Conservation (phyloP, 1,140 invertebrate species). For the Drosophila tani region DNA sequence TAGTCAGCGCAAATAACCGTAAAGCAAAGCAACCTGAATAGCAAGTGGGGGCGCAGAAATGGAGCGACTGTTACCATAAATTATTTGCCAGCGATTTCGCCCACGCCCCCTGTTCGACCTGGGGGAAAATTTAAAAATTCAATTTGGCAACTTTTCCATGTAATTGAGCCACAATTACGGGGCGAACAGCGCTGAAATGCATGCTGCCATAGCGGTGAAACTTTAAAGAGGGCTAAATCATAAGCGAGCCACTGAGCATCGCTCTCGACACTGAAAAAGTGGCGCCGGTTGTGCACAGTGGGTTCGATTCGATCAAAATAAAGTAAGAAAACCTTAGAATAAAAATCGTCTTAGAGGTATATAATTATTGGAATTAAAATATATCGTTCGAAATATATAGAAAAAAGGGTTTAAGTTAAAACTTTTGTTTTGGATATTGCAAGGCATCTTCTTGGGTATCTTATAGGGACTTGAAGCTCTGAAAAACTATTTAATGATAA, state of each 20-base stretch:
- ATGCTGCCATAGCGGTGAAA: slow-evolving; percentile 25
- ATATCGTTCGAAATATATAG: not conserved
- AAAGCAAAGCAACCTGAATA: slow-evolving; percentile 44
- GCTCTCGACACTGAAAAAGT: slow-evolving; percentile 10
- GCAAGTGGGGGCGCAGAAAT: not conserved
- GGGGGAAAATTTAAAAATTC: slow-evolving; percentile 77
- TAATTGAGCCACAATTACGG: slow-evolving; percentile 81
- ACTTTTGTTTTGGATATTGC: rapidly evolving
- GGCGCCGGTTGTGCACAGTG: slow-evolving; percentile 3
- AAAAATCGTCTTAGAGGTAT: too few relatives aligned
- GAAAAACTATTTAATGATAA: not conserved
- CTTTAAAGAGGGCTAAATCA: slow-evolving; percentile 78
- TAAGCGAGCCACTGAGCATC: slow-evolving; percentile 73
- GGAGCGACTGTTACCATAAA: slow-evolving; percentile 50
- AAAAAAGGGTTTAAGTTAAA: not conserved
- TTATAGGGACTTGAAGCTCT: not conserved
- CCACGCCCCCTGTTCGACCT: slow-evolving; percentile 3
- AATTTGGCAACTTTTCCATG: slow-evolving; percentile 82
- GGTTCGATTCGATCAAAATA: not conserved
- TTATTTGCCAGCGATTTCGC: slow-evolving; percentile 64
- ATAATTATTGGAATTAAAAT: not conserved
- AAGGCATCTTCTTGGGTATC: not conserved
- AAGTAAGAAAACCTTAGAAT: not conserved
- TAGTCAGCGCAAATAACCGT: slow-evolving; percentile 61
- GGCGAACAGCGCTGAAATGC: slow-evolving; percentile 50